phyloP scores from a whole-genome alignment of 2,797 vertebrate species.

The Schizopygopsis pylzovi region DNA sequence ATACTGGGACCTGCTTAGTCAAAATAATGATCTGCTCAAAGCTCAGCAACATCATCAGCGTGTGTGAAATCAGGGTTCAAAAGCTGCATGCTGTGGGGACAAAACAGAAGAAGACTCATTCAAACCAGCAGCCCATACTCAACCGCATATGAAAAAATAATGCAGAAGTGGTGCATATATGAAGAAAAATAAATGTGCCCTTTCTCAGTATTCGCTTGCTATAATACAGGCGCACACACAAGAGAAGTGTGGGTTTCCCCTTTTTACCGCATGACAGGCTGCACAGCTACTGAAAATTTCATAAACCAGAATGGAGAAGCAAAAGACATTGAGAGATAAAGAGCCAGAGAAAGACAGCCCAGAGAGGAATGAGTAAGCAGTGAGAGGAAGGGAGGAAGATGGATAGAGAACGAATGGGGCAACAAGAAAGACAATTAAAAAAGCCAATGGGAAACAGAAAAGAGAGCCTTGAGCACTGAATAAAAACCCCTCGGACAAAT shows the following conservation, averaged over 20 bases:
- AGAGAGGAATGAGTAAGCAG: conserved; percentile 26
- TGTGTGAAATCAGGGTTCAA: conserved; percentile 16
- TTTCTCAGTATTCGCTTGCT: conserved; percentile 14
- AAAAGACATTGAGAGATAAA: conserved; percentile 43
- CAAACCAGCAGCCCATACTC: neutral
- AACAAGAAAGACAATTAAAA: conserved; percentile 59
- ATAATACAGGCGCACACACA: neutral
- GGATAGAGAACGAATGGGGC: conserved; percentile 25
- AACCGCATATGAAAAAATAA: conserved; percentile 24
- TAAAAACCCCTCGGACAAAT: neutral
- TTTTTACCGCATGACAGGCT: conserved; percentile 75
- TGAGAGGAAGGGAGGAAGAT: conserved; percentile 39
- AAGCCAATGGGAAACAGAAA: conserved; percentile 46
- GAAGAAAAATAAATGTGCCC: conserved; percentile 17
- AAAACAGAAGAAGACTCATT: neutral
- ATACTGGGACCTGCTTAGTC: conserved; percentile 26
- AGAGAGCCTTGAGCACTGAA: neutral
- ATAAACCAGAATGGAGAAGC: conserved; percentile 70
- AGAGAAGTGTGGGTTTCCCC: conserved; percentile 58
- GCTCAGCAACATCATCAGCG: neutral
- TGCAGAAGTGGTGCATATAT: conserved; percentile 32
- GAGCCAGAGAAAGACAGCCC: conserved; percentile 30
- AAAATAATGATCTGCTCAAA: neutral
- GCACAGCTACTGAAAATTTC: conserved; percentile 83
- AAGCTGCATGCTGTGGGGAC: neutral